Base-by-base conservation (phyloP, 2,888 invertebrate genomes). In the Anorthoa munda region DNA sequence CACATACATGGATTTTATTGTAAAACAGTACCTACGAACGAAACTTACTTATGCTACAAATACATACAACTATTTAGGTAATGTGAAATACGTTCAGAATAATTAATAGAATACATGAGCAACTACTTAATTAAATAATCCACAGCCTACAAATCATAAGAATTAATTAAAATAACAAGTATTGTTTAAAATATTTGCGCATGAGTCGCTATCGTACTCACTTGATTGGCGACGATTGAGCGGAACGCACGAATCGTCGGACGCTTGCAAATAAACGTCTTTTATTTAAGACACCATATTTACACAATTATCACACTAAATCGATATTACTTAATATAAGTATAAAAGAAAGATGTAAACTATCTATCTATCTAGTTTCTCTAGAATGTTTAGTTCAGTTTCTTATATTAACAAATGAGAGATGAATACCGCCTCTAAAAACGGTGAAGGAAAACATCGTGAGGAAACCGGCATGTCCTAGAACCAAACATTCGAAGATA, bases 211-310 rank as follows among this genome's bases (percentile, higher is more conserved):
- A 66, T 66, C 70, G 67, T 78, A 76, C 77, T 82, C 80, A 81
- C 83, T 75, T 81, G 81, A 31, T 72, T 26, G 81, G 75, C 48
- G 75, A 82, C 56, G 81, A 80, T 82, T 83, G 83, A 83, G 71
- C 84, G 66, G 84, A 83, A 63, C 63, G 71, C 75, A 82, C 82
- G 78, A 78, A 82, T 83, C 82, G 77, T 65, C 73, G 59, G 66
- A 79, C 83, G 81, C 81, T 81, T 81, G 81, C 71, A 83, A 75
- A 84, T 53, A 84, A 82, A 71, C 56, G 71, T 72, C 69, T 72
- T 64, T 72, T 63, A 72, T 79, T 75, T 70, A 72, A 23, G 15
- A 65, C 53, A 77, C 12, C 48, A 67, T 55, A 63, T 75, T 61
- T 60, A 66, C 15, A 76, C 11, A 39, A 59, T 59, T 45, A 39